Evolutionary conservation across 2,797 vertebrate species (phyloP).

Genomic region (Danio choprae): DNA sequence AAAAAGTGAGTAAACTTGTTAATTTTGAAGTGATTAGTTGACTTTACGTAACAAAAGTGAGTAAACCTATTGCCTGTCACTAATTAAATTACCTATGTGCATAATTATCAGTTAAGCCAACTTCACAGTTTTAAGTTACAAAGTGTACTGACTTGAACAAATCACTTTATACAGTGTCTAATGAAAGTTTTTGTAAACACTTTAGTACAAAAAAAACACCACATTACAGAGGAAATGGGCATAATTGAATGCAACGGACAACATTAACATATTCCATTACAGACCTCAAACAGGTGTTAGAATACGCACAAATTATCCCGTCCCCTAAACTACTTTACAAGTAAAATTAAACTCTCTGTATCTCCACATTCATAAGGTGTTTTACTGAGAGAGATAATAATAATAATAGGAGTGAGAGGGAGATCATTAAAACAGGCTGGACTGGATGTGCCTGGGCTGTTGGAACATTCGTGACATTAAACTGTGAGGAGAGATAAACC

Average conservation of each 20-base stretch:
- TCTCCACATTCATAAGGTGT: not conserved
- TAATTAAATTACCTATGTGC: no score
- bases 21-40: no score
- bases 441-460: not conserved
- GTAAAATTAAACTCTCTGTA: not conserved
- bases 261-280: not conserved
- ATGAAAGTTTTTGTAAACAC: no score
- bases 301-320: not conserved
- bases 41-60: no score
- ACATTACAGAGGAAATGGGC: not conserved
- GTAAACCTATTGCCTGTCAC: no score
- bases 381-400: not conserved
- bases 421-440: conserved; percentile 9
- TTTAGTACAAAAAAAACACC: not conserved
- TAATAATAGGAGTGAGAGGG: not conserved
- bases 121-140: no score
- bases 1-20: no score
- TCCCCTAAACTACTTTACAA: not conserved
- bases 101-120: no score
- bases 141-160: no score
- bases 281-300: not conserved
- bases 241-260: not conserved
- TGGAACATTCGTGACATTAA: conserved; percentile 24
- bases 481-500: conserved; percentile 18
- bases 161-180: no score